Evolutionary conservation across 2,888 invertebrate genomes (phyloP), one percentile per base, ranked within the genome.

Genomic region (Schrankia costaestrigalis): DNA sequence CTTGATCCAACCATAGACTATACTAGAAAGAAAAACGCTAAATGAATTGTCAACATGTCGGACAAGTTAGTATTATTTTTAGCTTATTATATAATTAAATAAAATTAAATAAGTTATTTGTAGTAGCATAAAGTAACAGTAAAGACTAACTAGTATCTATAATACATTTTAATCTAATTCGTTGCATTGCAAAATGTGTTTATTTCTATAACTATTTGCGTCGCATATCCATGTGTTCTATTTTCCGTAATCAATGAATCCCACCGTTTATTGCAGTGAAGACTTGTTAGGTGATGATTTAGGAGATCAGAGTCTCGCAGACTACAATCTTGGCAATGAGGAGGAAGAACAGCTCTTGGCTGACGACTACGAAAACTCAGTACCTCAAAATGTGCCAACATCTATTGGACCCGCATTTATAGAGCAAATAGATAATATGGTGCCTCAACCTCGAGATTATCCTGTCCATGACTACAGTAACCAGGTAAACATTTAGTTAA

Each of bases 271-370:
- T 78, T 74, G 6, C 78, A 89, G 89, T 73, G 88, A 89, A 61
- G 89, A 89, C 54, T 78, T 88, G 55, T 68, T 89, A 50, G 83
- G 75, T 35, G 89, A 89, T 45, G 87, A 88, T 71, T 75, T 85
- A 58, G 86, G 84, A 37, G 89, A 86, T 45, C 86, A 86, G 40
- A 86, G 86, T 46, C 78, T 85, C 17, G 81, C 83, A 1, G 88
- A 89, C 49, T 89, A 88, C 47, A 88, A 87, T 53, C 77, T 88
- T 37, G 89, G 88, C 1, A 86, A 87, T 55, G 89, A 89, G 29
- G 89, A 89, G 31, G 89, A 89, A 40, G 87, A 89, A 21, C 78
- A 87, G 45, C 71, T 89, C 2, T 50, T 89, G 33, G 88, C 88
- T 23, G 89, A 88, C 41, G 89, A 86, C 45, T 86, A 79, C 32